Percentiles rank a stretch among this genome's conserved stretches.
Evolutionary conservation across 2,888 invertebrate genomes (phyloP).

Genomic region (Megamerina dolium): DNA sequence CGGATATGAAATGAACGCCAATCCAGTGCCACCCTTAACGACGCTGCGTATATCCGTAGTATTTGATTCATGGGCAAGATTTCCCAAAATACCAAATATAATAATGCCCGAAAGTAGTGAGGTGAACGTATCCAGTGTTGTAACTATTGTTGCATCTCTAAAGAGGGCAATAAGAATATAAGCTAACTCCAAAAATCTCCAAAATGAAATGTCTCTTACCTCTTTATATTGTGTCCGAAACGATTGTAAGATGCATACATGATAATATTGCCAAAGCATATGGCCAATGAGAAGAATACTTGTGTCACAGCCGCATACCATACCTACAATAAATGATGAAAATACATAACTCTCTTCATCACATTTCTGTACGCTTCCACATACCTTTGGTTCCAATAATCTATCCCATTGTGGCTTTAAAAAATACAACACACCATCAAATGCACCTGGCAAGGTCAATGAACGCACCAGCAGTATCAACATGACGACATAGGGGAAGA

Average conservation of each 20-base stretch:
- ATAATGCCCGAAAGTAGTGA: slow-evolving; percentile 75
- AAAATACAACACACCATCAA: slow-evolving; percentile 60
- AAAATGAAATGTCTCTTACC: slow-evolving; percentile 35
- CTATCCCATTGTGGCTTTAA: slow-evolving; percentile 59
- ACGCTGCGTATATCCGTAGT: slow-evolving; percentile 58
- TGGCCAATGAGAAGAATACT: slow-evolving; percentile 59
- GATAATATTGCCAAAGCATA: slow-evolving; percentile 58
- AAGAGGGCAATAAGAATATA: too few species aligned
- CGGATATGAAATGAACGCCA: slow-evolving; percentile 72
- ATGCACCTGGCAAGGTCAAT: slow-evolving; percentile 57
- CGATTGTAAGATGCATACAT: slow-evolving; percentile 60
- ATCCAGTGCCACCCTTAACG: slow-evolving; percentile 66
- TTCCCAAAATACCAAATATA: slow-evolving; percentile 78
- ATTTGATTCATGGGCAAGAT: slow-evolving; percentile 62
- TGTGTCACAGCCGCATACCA: slow-evolving; percentile 63
- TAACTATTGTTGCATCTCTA: slow-evolving; percentile 76
- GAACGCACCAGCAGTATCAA: slow-evolving; percentile 57
- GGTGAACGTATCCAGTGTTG: slow-evolving; percentile 75
- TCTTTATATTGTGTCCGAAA: slow-evolving; percentile 56
- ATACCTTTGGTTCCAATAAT: slow-evolving; percentile 38
- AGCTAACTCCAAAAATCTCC: neutral
- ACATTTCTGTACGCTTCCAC: too few species aligned
- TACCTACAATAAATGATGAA: slow-evolving; percentile 42
- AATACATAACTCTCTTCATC: too few species aligned
- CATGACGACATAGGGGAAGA: slow-evolving; percentile 62